A percentile compares a stretch with the other conserved stretches of the same genome.
Evolutionary conservation across 2,113 vertebrate genomes (phyloP).

Genomic region (Danionella cerebrum): DNA sequence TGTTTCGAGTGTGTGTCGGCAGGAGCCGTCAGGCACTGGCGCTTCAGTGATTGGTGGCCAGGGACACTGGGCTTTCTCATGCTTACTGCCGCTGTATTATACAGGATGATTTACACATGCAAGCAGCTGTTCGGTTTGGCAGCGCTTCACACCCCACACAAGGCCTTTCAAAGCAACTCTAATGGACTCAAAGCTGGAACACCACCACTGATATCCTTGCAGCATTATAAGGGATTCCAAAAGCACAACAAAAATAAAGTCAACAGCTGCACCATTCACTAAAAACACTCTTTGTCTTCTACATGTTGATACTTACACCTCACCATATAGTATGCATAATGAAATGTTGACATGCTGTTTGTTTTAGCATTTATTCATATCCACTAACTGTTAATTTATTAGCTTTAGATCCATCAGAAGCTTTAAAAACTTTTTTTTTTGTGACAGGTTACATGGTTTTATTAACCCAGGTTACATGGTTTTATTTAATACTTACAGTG

Average conservation of each 20-base stretch:
- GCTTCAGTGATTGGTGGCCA: constrained; percentile 32
- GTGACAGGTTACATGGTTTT: too few species aligned
- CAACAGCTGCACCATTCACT: background rate
- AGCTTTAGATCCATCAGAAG: too few species aligned
- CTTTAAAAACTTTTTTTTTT: too few species aligned
- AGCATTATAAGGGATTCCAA: background rate
- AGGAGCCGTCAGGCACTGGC: constrained; percentile 31
- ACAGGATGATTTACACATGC: constrained; percentile 46
- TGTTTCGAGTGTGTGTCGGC: constrained; percentile 49
- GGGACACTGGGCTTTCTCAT: constrained; percentile 33
- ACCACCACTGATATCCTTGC: background rate
- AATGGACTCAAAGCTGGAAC: constrained; percentile 20
- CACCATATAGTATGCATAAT: too few species aligned
- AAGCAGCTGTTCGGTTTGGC: constrained; percentile 46
- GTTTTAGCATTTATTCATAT: too few species aligned
- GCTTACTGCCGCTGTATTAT: constrained; percentile 20
- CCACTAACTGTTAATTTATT: too few species aligned
- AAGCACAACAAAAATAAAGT: background rate
- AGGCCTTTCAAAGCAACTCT: constrained; percentile 31
- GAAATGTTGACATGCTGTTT: too few species aligned
- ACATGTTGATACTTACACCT: background rate
- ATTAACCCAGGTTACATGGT: too few species aligned
- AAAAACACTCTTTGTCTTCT: background rate
- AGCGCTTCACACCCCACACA: constrained; percentile 12
- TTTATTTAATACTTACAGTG: too few species aligned